Base-by-base conservation (phyloP, 1,140 invertebrate species). In the Apolygus lucorum region DNA sequence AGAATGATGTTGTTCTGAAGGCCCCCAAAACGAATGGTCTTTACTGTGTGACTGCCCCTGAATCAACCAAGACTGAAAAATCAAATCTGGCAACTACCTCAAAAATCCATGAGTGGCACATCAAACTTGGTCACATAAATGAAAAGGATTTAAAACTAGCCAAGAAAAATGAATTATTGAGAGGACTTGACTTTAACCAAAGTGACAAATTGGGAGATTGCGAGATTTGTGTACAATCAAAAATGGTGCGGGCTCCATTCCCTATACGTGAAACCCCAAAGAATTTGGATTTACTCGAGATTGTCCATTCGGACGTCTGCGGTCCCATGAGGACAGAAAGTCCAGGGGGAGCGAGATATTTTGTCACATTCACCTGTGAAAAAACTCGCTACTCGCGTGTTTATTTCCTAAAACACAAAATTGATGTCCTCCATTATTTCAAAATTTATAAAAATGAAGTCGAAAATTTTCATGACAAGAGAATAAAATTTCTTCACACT, bases 401-500 rank as follows among this genome's bases (percentile, higher is more conserved):
- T 17, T 42, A 42, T 42, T 42, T 42, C 17, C 4, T 42, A 4
- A 42, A 42, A 42, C 4, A 42, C 4, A 42, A 42, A 42, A 42
- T 8, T 42, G 34, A 42, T 4, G 34, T 42, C 17, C 34, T 42
- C 4, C 4, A 42, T 42, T 8, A 62, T 26, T 72, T 72, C 34
- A 59, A 34, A 27, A 27, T 52, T n/a, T 72, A 59, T 26, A 28
- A 65, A 42, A 63, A 63, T n/a, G 28, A 26, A 14, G 63, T 67
- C n/a, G 63, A 68, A 54, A 69, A 68, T 34, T 21, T 52, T 17
- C 28, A 26, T 17, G 67, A 28, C 34, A 52, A 2, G 42, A 72
- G 54, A 62, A 67, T 73, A 4, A 72, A 73, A 70, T 69, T 49
- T 75, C 22, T 42, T 17, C 34, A 42, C 4, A 42, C 34, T 8